A percentile compares a stretch with the other conserved stretches of the same genome.
Evolutionary conservation across 2,888 invertebrate species (phyloP).

Genomic region (Zele albiditarsus): DNA sequence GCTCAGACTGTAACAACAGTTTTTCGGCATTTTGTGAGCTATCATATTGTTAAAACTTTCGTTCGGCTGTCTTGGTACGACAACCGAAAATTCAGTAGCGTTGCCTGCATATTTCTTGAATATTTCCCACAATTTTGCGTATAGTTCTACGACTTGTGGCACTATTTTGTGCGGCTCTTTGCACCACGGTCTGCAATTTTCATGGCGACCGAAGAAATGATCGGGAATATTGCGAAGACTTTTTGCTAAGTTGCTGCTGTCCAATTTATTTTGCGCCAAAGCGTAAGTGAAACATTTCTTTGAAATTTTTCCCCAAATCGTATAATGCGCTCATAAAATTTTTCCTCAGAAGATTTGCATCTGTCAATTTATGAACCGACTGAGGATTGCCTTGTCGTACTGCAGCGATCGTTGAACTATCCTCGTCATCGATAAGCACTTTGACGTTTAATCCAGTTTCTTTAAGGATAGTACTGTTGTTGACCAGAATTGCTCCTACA

Average conservation of each 20-base stretch:
- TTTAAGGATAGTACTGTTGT: constrained; percentile 50
- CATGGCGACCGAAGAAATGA: constrained; percentile 46
- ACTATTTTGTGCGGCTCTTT: neutral
- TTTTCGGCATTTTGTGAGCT: constrained; percentile 45
- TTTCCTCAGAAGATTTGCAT: constrained; percentile 47
- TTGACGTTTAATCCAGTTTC: constrained; percentile 48
- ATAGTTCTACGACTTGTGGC: neutral
- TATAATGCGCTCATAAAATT: constrained; percentile 44
- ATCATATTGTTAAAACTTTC: constrained; percentile 44
- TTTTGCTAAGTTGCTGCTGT: constrained; percentile 35
- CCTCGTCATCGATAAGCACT: constrained; percentile 56
- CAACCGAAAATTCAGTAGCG: constrained; percentile 33
- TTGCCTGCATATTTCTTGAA: constrained; percentile 13
- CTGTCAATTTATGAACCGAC: constrained; percentile 53
- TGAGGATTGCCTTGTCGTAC: constrained; percentile 46
- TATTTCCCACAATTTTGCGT: neutral
- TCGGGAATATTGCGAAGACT: constrained; percentile 46
- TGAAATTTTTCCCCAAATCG: constrained; percentile 34
- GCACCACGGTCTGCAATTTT: constrained; percentile 48
- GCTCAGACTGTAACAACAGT: constrained; percentile 39
- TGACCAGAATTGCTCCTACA: constrained; percentile 41
- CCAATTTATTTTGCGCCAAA: constrained; percentile 45
- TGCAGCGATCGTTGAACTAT: constrained; percentile 54
- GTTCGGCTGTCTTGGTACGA: constrained; percentile 43
- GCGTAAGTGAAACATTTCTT: constrained; percentile 49